Evolutionary conservation across 1,140 invertebrate species (phyloP), one percentile per base, ranked within the genome.

Genomic region (Adelges cooleyi): DNA sequence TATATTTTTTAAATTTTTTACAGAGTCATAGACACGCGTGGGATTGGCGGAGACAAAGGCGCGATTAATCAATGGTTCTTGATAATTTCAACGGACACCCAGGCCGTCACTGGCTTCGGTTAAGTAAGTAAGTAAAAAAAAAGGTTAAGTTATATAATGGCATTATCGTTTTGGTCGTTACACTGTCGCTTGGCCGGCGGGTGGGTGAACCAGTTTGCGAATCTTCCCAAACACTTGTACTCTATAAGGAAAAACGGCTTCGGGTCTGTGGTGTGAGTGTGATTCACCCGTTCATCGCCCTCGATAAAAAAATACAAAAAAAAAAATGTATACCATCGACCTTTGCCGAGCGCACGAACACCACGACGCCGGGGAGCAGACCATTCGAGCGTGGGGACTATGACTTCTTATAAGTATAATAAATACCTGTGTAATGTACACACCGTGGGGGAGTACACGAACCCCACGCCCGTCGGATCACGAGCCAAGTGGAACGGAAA

Each of bases 181-280:
- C 11, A 33, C 11, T 33, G 29, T 23, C 27, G 52, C 18, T 33
- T 33, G 29, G 51, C 25, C 36, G 38, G 20, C 38, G 33, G 52
- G 52, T 54, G 52, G 52, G 52, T 54, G 52, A 54, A 54, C 52
- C 52, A 54, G 52, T 54, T 54, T 40, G 36, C 27, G 52, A 22
- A 40, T 42, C 52, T 54, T 54, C 52, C 33, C 3, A 40, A 54
- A 40, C 52, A 17, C 1, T 33, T 33, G 29, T 18, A 13, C 51
- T 53, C 29, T 53, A 53, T 38, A 53, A 20, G 51, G 51, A 33
- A 38, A 18, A 53, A 36, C 51, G 10, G 29, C 33, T 18, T 53
- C 8, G 18, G 33, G 20, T 15, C 15, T n/a, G 10, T n/a, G 11
- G 40, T 44, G 40, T 13, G 36, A 10, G 29, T 36, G 51, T 42